A percentile compares a stretch with the other conserved stretches of the same genome.
These are phyloP conservation scores for Phaenicophaeus curvirostris DNA, from an alignment of 2,797 vertebrate species.

Conservation along the genomic window DNA sequence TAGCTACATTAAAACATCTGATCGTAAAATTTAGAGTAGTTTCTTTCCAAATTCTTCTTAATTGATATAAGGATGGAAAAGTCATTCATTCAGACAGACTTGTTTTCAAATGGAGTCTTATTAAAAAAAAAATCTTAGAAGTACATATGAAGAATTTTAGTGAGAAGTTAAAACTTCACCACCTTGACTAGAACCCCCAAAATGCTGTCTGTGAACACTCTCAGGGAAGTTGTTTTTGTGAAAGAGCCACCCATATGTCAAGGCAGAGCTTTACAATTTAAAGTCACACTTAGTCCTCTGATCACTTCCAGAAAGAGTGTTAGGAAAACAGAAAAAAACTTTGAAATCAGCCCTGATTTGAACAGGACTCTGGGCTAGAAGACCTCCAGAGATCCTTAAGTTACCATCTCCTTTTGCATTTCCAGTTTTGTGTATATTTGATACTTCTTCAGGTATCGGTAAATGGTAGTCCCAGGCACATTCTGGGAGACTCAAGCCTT, in stretches of 20 bases:
- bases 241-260: rapidly evolving
- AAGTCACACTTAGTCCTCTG: not conserved
- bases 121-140: not conserved
- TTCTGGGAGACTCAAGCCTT: not conserved
- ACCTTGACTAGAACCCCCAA: not conserved
- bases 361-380: not conserved
- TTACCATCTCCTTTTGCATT: not conserved
- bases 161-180: not conserved
- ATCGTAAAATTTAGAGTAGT: not conserved
- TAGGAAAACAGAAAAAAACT: not conserved
- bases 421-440: not conserved
- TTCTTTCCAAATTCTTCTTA: not conserved
- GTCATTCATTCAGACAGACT: not conserved
- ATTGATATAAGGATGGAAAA: not conserved
- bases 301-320: not conserved
- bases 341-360: not conserved
- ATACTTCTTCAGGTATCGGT: not conserved
- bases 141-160: not conserved
- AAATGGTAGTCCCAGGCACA: not conserved
- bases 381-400: rapidly evolving
- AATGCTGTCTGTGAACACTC: not conserved
- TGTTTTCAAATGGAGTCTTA: rapidly evolving
- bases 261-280: not conserved
- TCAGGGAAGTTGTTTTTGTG: not conserved
- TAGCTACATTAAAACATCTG: not conserved